Evolutionary conservation across 2,113 vertebrate genomes (phyloP).

Genomic region (Amphiprion percula): DNA sequence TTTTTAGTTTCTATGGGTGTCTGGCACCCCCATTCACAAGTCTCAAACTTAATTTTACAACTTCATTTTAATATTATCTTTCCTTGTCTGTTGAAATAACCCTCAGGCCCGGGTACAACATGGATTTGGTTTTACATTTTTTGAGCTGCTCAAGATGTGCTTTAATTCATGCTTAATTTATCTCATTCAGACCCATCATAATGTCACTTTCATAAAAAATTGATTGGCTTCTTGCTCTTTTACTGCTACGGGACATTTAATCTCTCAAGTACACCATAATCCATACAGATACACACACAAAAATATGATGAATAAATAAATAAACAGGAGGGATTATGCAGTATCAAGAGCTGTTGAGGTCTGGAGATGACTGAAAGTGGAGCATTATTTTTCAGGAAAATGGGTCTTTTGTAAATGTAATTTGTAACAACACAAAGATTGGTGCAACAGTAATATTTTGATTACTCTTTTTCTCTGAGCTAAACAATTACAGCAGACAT

Average conservation of each 20-base stretch:
- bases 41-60: not conserved
- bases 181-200: slow-evolving; percentile 11
- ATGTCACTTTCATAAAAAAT: slow-evolving; percentile 42
- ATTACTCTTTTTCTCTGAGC: not conserved
- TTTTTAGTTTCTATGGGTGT: not conserved
- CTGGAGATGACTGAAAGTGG: not conserved
- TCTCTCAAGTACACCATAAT: slow-evolving; percentile 38
- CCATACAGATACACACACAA: slow-evolving; percentile 10
- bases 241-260: slow-evolving; percentile 32
- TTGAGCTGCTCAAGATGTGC: slow-evolving; percentile 3
- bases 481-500: slow-evolving; percentile 1
- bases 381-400: not conserved
- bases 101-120: slow-evolving; percentile 20
- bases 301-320: slow-evolving; percentile 34
- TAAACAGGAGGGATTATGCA: slow-evolving; percentile 3
- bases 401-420: not conserved
- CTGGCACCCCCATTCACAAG: not conserved
- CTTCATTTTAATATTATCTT: slow-evolving; percentile 12
- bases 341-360: slow-evolving; percentile 12
- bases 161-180: slow-evolving; percentile 37
- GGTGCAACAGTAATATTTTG: not conserved
- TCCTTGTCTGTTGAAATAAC: slow-evolving; percentile 20
- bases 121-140: slow-evolving; percentile 30
- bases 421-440: slow-evolving; percentile 3
- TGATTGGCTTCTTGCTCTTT: slow-evolving; percentile 30